These are phyloP conservation scores for Chaetops frenatus DNA, from an alignment of 2,113 vertebrate genomes.

Conservation along the genomic window DNA sequence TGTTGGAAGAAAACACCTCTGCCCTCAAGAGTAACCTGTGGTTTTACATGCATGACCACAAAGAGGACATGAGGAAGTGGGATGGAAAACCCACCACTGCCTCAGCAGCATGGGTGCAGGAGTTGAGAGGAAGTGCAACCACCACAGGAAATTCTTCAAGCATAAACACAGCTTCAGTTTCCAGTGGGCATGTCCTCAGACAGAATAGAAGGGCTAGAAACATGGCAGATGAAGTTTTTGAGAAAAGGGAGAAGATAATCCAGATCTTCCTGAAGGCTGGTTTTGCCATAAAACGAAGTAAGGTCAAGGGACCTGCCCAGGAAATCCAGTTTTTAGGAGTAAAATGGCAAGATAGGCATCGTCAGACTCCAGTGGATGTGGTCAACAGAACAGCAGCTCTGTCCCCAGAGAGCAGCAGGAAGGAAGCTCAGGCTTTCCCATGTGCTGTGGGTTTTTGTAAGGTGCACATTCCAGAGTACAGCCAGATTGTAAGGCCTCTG, in stretches of 20 bases:
- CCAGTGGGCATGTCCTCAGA: not conserved
- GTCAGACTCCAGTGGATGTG: not conserved
- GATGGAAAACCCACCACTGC: not conserved
- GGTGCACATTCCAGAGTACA: not conserved
- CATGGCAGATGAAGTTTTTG: rapidly evolving
- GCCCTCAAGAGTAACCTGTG: not conserved
- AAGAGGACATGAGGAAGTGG: not conserved
- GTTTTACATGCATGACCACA: not conserved
- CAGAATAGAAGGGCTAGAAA: not conserved
- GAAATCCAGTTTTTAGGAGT: not conserved
- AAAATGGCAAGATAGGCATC: not conserved
- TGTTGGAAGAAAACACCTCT: not conserved
- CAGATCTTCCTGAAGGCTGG: not conserved
- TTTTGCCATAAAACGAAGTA: not conserved
- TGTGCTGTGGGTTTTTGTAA: not conserved
- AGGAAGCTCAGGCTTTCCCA: not conserved
- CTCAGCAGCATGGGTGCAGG: not conserved
- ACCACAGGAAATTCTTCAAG: not conserved
- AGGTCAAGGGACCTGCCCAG: not conserved
- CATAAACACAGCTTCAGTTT: not conserved
- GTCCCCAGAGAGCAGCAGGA: not conserved
- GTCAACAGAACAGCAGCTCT: not conserved
- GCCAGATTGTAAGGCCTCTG: not conserved
- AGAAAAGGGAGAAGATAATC: not conserved
- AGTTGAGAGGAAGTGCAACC: not conserved